Conservation (phyloP, 2,888 invertebrate genomes). For the Cephus sareptanus region DNA sequence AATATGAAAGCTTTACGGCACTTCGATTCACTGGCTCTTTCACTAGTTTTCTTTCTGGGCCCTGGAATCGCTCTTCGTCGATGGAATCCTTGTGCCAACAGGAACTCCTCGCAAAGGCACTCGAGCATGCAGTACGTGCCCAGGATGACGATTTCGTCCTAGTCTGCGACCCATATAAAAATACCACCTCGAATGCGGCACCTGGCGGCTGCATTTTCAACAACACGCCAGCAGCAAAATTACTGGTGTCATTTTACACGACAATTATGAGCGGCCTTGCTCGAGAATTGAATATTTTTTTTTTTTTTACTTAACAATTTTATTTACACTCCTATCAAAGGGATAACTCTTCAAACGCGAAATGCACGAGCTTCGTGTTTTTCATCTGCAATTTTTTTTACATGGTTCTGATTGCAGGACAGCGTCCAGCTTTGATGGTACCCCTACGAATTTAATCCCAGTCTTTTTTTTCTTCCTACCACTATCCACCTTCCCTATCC, state of each 20-base stretch:
- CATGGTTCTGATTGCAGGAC: too few species aligned
- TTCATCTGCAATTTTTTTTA: not conserved
- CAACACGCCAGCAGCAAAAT: not conserved
- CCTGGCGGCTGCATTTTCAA: not conserved
- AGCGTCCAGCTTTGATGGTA: not conserved
- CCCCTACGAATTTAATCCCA: not conserved
- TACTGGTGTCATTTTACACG: not conserved
- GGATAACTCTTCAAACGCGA: not conserved
- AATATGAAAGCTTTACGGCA: slow-evolving; percentile 19
- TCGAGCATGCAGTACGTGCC: slow-evolving; percentile 34
- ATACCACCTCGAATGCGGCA: not conserved
- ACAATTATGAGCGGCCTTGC: not conserved
- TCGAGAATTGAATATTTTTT: not conserved
- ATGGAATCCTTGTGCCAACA: slow-evolving; percentile 25
- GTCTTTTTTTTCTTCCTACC: not conserved
- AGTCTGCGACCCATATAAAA: not conserved
- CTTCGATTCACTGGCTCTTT: not conserved
- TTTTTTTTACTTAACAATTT: not conserved
- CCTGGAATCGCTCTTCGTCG: not conserved
- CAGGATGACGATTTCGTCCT: slow-evolving; percentile 31
- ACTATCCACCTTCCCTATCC: not conserved
- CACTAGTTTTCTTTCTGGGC: not conserved
- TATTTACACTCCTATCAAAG: not conserved
- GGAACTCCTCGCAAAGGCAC: slow-evolving; percentile 25
- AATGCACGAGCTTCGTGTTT: not conserved